Evolutionary conservation across 2,113 vertebrate genomes (phyloP).

Genomic region (human (Homo sapiens)): GRCh38 chr13:57926001-57926500

Average conservation of each 20-base stretch:
- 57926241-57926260: conserved; percentile 16
- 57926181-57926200: conserved; percentile 1
- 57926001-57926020: conserved; percentile 38
- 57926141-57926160: conserved; percentile 51
- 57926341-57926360: not conserved
- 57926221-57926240: not conserved
- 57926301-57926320: not conserved
- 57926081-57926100: conserved; percentile 7
- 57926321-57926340: not conserved
- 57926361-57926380: not conserved
- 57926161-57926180: conserved; percentile 56
- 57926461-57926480: not conserved
- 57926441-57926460: not conserved
- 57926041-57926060: conserved; percentile 60
- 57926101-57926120: conserved; percentile 65
- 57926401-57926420: not conserved
- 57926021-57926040: conserved; percentile 15
- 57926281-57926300: not conserved
- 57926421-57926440: not conserved
- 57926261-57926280: conserved; percentile 29
- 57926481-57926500: not conserved
- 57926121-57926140: conserved; percentile 53
- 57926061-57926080: conserved; percentile 64
- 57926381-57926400: not conserved
- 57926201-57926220: conserved; percentile 41